These are phyloP conservation scores for Atherinosoma microstoma DNA, from an alignment of 2,797 vertebrate species.

Conservation along the genomic window DNA sequence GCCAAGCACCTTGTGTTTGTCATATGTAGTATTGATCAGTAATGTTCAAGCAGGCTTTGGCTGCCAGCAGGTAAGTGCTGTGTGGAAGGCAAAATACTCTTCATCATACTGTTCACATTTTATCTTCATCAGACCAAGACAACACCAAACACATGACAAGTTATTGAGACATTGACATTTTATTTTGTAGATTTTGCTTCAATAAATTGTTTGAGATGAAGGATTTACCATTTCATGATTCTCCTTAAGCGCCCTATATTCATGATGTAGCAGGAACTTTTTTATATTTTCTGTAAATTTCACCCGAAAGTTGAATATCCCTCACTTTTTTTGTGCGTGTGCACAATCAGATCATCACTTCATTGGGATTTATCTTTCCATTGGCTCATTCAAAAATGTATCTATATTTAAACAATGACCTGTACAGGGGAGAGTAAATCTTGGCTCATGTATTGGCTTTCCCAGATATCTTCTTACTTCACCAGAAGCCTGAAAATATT, in stretches of 20 bases:
- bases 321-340: too few relatives aligned
- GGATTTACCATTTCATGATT: too few relatives aligned
- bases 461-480: constrained; percentile 2
- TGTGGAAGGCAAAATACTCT: not conserved
- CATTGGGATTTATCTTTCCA: not conserved
- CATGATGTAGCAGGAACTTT: too few relatives aligned
- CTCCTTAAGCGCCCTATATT: too few relatives aligned
- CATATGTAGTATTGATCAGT: not conserved
- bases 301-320: too few relatives aligned
- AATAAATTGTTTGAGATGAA: too few relatives aligned
- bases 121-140: not conserved
- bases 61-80: not conserved
- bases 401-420: not conserved
- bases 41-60: not conserved
- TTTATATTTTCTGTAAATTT: too few relatives aligned
- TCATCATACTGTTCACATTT: not conserved
- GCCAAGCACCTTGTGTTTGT: not conserved
- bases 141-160: too few relatives aligned
- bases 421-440: not conserved
- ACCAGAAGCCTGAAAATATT: constrained; percentile 4
- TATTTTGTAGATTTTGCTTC: too few relatives aligned
- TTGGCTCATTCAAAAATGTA: not conserved
- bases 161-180: too few relatives aligned
- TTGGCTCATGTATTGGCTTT: constrained; percentile 1
- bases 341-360: not conserved